Percentiles rank a stretch among this genome's conserved stretches.
Conservation (phyloP, 2,113 vertebrate species). For the Seriola quinqueradiata region DNA sequence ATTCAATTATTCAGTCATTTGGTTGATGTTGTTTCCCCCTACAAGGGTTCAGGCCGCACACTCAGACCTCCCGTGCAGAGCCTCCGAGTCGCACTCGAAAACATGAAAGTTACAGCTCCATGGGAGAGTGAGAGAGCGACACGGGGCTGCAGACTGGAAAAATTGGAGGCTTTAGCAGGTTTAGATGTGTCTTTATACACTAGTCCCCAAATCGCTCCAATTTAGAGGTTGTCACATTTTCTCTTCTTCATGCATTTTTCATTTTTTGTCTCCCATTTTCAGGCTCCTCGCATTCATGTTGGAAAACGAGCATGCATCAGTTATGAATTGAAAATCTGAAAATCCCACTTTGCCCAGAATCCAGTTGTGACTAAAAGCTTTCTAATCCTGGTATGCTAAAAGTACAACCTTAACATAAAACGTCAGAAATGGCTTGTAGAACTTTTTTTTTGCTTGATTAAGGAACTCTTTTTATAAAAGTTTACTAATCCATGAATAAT, state of each 20-base stretch:
- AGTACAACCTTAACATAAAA: constrained; percentile 6
- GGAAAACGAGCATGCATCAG: constrained; percentile 16
- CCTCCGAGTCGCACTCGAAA: constrained; percentile 5
- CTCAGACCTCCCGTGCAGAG: constrained; percentile 50
- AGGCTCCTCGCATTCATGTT: constrained; percentile 19
- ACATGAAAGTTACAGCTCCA: constrained; percentile 45
- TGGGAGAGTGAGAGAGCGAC: constrained; percentile 35
- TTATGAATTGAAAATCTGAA: constrained; percentile 43
- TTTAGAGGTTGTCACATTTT: constrained; percentile 70
- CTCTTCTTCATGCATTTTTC: constrained; percentile 51
- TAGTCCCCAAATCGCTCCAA: constrained; percentile 56
- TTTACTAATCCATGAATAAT: background rate
- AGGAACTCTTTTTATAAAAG: background rate
- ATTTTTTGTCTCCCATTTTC: constrained; percentile 52
- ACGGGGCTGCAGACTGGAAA: constrained; percentile 39
- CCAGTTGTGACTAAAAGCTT: constrained; percentile 53
- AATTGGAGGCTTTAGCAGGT: constrained; percentile 57
- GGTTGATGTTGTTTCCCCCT: constrained; percentile 76
- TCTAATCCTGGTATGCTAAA: constrained; percentile 15
- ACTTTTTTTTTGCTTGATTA: background rate
- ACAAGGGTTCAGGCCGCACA: constrained; percentile 23
- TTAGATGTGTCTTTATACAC: constrained; percentile 53
- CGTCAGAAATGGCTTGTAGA: background rate
- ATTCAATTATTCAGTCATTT: constrained; percentile 82
- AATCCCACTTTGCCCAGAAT: constrained; percentile 34